Percentiles rank a stretch among this genome's conserved stretches.
Conservation (phyloP, 1,140 invertebrate species). For the Pogonomyrmex barbatus region DNA sequence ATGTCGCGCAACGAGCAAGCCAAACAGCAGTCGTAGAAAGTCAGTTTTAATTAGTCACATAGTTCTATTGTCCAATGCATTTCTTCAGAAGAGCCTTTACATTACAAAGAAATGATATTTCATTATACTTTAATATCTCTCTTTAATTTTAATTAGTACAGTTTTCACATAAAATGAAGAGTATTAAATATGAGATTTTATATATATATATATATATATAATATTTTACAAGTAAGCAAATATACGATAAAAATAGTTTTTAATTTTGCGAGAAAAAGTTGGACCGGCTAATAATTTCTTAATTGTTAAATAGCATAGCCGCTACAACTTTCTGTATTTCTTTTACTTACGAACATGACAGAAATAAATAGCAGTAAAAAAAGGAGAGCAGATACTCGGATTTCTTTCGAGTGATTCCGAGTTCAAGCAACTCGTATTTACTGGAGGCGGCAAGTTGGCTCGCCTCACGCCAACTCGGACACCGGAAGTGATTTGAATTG, state of each 20-base stretch:
- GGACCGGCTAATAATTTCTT: background rate
- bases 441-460: conserved; percentile 69
- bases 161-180: conserved; percentile 18
- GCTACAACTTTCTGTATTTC: background rate
- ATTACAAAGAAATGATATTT: background rate
- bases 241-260: background rate
- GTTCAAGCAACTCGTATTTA: conserved; percentile 84
- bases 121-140: conserved; percentile 9
- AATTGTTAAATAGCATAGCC: background rate
- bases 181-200: background rate
- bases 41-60: conserved; percentile 21
- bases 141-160: background rate
- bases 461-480: conserved; percentile 64
- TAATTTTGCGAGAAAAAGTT: background rate
- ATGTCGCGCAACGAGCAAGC: background rate
- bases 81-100: background rate
- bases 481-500: conserved; percentile 85
- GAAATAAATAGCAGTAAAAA: background rate
- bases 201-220: too few relatives aligned
- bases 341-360: background rate
- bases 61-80: background rate
- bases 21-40: conserved; percentile 19
- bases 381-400: conserved; percentile 47
- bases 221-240: background rate
- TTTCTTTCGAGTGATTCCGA: conserved; percentile 76